phyloP scores from a whole-genome alignment of 2,797 vertebrate genomes.

The Fundulus diaphanus region DNA sequence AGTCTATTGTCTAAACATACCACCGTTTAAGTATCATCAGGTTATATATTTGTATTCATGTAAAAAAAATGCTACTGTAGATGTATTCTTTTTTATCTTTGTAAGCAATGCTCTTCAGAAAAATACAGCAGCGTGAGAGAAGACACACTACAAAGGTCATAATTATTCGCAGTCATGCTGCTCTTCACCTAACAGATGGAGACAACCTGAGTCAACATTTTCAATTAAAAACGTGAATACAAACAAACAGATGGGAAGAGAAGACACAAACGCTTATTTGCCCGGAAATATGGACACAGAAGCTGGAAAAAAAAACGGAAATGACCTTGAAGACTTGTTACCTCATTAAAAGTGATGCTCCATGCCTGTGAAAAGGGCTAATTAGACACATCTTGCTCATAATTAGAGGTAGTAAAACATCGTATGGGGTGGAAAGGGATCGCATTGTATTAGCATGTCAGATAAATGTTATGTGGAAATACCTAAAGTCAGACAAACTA shows the following conservation, averaged over 20 bases:
- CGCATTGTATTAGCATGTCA: slow-evolving; percentile 54
- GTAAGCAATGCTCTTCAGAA: slow-evolving; percentile 26
- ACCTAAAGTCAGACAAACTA: no score
- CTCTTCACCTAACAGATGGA: slow-evolving; percentile 81
- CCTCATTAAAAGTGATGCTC: slow-evolving; percentile 83
- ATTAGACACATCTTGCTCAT: slow-evolving; percentile 79
- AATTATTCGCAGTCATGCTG: slow-evolving; percentile 75
- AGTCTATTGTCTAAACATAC: slow-evolving; percentile 64
- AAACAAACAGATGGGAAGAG: slow-evolving; percentile 72
- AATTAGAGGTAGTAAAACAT: slow-evolving; percentile 65
- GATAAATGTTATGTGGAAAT: slow-evolving; percentile 47
- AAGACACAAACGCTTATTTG: slow-evolving; percentile 47
- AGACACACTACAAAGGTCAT: slow-evolving; percentile 76
- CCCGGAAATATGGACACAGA: slow-evolving; percentile 51
- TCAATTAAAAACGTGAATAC: slow-evolving; percentile 75
- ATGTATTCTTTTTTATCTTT: slow-evolving; percentile 16
- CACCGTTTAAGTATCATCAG: slow-evolving; percentile 45
- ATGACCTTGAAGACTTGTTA: slow-evolving; percentile 80
- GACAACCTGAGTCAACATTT: slow-evolving; percentile 80
- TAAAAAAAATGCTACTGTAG: slow-evolving; percentile 45
- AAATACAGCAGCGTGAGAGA: slow-evolving; percentile 48
- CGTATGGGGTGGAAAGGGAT: slow-evolving; percentile 62
- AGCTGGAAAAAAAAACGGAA: slow-evolving; percentile 64
- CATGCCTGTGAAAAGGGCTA: slow-evolving; percentile 73
- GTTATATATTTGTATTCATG: slow-evolving; percentile 65